A percentile compares a stretch with the other conserved stretches of the same genome.
These are phyloP conservation scores for Propithecus perrieri DNA, from an alignment of 2,797 vertebrate species.

Conservation along the genomic window DNA sequence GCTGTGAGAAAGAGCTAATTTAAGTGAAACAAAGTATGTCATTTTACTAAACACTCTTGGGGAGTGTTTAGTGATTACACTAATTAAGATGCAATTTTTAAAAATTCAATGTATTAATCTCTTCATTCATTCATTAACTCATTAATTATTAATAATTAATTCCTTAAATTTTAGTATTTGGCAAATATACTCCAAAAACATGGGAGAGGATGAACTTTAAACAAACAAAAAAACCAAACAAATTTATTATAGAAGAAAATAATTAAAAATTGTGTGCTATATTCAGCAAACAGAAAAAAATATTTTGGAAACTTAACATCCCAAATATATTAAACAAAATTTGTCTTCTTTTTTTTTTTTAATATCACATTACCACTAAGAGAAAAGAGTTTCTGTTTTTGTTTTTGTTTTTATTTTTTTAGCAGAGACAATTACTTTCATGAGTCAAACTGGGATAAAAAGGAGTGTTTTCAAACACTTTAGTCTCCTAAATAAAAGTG, in stretches of 20 bases:
- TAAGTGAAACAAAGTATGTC: background rate
- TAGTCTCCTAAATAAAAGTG: constrained; percentile 52
- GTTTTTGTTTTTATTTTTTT: background rate
- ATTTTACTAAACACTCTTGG: background rate
- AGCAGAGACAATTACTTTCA: background rate
- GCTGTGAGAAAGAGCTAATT: background rate
- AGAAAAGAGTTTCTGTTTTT: background rate
- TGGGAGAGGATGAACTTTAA: background rate
- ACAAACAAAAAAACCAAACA: background rate
- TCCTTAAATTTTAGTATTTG: background rate
- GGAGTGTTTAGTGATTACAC: background rate
- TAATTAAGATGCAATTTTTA: background rate
- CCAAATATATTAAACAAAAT: background rate
- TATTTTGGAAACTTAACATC: background rate
- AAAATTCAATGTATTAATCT: background rate
- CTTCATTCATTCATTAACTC: background rate
- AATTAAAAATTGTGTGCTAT: background rate
- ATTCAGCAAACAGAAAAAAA: background rate
- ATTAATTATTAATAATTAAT: background rate
- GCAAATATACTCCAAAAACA: background rate
- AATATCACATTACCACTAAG: background rate
- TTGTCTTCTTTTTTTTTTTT: background rate
- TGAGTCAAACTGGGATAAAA: background rate
- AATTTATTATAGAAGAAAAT: background rate
- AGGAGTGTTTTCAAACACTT: background rate